These are phyloP conservation scores for Felis chaus DNA, from an alignment of 2,113 vertebrate genomes.

Conservation along the genomic window DNA sequence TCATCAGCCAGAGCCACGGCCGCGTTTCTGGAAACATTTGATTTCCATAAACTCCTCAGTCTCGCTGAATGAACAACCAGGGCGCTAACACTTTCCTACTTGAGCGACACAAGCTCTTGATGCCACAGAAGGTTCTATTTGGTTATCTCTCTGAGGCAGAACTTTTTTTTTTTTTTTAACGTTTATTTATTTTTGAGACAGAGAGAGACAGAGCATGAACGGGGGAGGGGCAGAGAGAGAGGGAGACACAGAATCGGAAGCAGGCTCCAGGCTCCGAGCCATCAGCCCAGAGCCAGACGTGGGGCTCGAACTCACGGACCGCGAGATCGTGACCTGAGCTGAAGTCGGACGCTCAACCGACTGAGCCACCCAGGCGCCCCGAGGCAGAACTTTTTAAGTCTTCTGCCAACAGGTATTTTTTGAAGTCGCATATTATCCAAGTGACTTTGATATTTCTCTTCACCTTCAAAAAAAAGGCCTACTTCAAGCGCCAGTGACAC, in stretches of 20 bases:
- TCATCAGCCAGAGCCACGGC: neutral
- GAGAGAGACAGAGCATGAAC: too few relatives aligned
- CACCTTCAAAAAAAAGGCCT: neutral
- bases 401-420: neutral
- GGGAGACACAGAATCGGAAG: too few relatives aligned
- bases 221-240: too few relatives aligned
- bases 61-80: neutral
- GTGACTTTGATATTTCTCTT: neutral
- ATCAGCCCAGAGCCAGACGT: too few relatives aligned
- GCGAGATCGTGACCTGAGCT: too few relatives aligned
- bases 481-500: neutral
- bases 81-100: neutral
- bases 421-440: neutral
- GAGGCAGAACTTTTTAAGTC: neutral
- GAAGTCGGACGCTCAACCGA: too few relatives aligned
- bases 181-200: too few relatives aligned
- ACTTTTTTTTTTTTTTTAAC: neutral
- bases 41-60: neutral
- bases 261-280: too few relatives aligned
- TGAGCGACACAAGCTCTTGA: neutral
- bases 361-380: too few relatives aligned
- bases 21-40: neutral
- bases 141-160: neutral
- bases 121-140: neutral
- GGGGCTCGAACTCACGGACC: too few relatives aligned